A percentile compares a stretch with the other conserved stretches of the same genome.
Evolutionary conservation across 2,113 vertebrate species (phyloP).

Genomic region (Tylochromis polylepis): DNA sequence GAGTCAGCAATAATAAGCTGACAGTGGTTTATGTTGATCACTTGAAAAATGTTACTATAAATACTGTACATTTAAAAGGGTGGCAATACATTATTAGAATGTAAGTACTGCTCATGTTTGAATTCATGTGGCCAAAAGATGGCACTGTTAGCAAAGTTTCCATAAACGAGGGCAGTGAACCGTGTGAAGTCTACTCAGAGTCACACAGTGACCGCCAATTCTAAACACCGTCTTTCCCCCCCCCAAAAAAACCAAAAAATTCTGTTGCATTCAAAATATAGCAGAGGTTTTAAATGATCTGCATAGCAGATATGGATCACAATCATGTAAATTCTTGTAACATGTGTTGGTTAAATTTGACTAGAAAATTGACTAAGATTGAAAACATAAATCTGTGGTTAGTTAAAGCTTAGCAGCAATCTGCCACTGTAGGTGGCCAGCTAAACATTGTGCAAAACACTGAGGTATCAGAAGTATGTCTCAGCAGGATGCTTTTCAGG

Average conservation of each 20-base stretch:
- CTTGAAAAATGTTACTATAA: neutral
- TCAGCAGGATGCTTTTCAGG: slow-evolving; percentile 37
- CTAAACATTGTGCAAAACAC: neutral
- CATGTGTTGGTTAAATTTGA: neutral
- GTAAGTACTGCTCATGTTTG: neutral
- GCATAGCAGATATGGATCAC: slow-evolving; percentile 9
- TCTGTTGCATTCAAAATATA: neutral
- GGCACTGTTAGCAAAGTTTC: slow-evolving; percentile 3
- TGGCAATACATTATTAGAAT: neutral
- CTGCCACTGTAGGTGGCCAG: neutral
- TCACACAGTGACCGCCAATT: neutral
- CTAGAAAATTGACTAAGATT: neutral
- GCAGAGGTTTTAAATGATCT: neutral
- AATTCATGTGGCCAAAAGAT: slow-evolving; percentile 8
- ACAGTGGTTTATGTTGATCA: neutral
- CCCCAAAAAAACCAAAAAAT: neutral
- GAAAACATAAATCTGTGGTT: neutral
- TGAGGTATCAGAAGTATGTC: slow-evolving; percentile 47
- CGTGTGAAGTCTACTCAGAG: neutral
- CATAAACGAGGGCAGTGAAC: neutral
- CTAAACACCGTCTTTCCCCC: neutral
- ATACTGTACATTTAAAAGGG: neutral
- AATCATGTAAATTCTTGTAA: neutral
- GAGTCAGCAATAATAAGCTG: neutral
- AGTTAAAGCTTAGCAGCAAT: neutral